Evolutionary conservation across 2,113 vertebrate genomes (phyloP).

Genomic region (Phyllostomus hastatus): DNA sequence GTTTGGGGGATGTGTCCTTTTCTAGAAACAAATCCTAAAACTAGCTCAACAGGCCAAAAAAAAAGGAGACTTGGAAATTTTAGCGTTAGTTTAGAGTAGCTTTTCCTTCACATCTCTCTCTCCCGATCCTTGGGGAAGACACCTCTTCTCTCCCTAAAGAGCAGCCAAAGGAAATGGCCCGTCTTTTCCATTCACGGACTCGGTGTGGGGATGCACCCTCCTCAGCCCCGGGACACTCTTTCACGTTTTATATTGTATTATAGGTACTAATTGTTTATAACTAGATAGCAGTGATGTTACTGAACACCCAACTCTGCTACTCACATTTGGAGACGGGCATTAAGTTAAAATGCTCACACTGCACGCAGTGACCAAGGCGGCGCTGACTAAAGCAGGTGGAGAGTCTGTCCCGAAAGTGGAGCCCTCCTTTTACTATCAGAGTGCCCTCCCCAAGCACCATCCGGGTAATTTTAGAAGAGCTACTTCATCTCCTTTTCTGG

Average conservation of each 20-base stretch:
- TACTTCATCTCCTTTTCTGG: background rate
- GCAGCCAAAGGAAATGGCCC: background rate
- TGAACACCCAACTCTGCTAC: background rate
- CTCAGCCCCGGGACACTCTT: background rate
- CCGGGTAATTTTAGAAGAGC: background rate
- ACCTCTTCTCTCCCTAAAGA: background rate
- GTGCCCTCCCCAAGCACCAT: background rate
- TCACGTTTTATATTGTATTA: background rate
- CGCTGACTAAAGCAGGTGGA: background rate
- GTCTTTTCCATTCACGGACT: background rate
- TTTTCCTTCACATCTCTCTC: background rate
- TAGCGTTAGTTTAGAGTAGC: background rate
- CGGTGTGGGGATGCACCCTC: background rate
- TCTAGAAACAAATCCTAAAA: background rate
- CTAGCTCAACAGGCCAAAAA: background rate
- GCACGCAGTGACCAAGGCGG: background rate
- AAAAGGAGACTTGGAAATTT: background rate
- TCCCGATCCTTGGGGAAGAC: too few relatives aligned
- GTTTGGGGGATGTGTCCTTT: background rate
- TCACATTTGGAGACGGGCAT: background rate
- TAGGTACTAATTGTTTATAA: background rate
- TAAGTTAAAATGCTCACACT: background rate
- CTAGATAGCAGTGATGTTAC: background rate
- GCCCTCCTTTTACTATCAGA: background rate
- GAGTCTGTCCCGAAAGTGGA: background rate